A percentile compares a stretch with the other conserved stretches of the same genome.
phyloP scores from a whole-genome alignment of 2,797 vertebrate genomes.

The Micrastur ruficollis region DNA sequence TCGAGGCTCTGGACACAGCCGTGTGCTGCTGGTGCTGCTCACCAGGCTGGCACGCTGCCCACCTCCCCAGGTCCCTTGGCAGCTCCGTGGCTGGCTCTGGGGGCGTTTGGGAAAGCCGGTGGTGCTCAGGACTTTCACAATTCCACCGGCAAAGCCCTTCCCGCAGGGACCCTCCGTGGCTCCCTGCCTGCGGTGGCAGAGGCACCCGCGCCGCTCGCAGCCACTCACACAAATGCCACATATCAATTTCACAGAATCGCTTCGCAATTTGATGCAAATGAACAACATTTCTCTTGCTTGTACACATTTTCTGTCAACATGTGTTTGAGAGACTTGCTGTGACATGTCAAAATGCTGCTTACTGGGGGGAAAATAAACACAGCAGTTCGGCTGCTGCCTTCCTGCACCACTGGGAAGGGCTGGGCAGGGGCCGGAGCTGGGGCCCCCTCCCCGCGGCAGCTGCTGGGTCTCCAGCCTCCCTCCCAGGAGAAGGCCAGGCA shows the following conservation, averaged over 20 bases:
- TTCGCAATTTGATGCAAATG: neutral
- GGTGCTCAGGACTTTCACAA: fast-evolving
- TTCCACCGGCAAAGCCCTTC: neutral
- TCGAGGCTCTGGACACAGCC: neutral
- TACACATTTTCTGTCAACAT: neutral
- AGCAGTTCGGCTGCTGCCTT: neutral
- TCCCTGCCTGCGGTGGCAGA: neutral
- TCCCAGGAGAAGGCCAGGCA: neutral
- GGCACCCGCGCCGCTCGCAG: neutral
- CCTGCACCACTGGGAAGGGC: neutral
- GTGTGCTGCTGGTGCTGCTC: neutral
- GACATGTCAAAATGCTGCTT: neutral
- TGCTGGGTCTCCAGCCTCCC: neutral
- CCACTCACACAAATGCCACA: neutral
- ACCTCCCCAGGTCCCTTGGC: neutral
- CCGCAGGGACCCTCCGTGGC: fast-evolving
- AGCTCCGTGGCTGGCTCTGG: fast-evolving
- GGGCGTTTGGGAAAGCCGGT: neutral
- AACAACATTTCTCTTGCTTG: neutral
- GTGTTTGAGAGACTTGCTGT: neutral
- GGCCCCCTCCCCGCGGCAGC: neutral
- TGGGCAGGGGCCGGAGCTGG: neutral
- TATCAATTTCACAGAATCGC: neutral
- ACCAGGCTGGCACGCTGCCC: neutral
- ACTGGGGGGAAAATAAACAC: neutral